These are phyloP conservation scores for Pangasius krempfi DNA, from an alignment of 2,797 vertebrate species.

Conservation along the genomic window DNA sequence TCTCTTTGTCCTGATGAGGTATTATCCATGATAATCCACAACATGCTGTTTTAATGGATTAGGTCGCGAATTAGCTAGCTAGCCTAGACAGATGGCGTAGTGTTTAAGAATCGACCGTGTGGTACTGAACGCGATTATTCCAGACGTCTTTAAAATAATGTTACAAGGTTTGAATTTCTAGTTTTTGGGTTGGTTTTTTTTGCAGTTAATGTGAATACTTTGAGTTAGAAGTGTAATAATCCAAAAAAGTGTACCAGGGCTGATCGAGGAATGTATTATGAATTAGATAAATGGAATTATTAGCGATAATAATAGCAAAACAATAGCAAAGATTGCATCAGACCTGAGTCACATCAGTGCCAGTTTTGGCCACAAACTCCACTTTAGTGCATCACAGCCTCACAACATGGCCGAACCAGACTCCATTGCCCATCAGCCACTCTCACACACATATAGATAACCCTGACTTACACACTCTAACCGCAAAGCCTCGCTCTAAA, in stretches of 20 bases:
- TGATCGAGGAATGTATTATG: too few species aligned
- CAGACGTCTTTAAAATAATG: too few species aligned
- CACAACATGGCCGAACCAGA: not conserved
- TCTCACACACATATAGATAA: too few species aligned
- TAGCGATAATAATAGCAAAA: not conserved
- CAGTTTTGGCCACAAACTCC: not conserved
- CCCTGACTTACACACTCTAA: not conserved
- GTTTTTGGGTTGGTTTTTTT: not conserved
- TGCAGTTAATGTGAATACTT: not conserved
- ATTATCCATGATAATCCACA: constrained; percentile 6
- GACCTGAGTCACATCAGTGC: too few species aligned
- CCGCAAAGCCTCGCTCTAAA: not conserved
- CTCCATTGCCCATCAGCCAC: not conserved
- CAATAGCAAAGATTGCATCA: not conserved
- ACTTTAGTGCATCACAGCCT: not conserved
- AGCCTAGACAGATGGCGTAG: not conserved
- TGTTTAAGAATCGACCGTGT: not conserved
- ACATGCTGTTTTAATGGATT: not conserved
- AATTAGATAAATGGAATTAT: too few species aligned
- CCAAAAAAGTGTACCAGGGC: too few species aligned
- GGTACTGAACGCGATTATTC: not conserved
- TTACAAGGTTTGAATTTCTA: too few species aligned
- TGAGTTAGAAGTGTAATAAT: too few species aligned
- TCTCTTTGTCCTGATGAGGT: not conserved
- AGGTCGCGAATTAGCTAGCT: not conserved